phyloP scores from a whole-genome alignment of 2,113 vertebrate genomes.

The Baryphthengus martii region DNA sequence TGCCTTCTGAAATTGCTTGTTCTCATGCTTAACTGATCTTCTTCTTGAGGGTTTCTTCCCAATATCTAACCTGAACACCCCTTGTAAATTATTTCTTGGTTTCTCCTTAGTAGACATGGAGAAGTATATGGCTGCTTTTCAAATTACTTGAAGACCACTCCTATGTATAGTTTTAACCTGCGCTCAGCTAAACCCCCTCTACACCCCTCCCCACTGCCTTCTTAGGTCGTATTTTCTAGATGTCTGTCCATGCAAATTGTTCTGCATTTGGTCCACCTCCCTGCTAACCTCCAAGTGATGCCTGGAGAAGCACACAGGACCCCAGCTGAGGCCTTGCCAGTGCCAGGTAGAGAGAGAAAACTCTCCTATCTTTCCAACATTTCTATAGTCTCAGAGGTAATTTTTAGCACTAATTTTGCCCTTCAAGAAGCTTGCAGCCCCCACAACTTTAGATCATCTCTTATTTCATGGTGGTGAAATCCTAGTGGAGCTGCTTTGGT shows the following conservation, averaged over 20 bases:
- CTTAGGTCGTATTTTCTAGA: not conserved
- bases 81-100: not conserved
- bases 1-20: not conserved
- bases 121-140: not conserved
- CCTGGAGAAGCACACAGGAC: not conserved
- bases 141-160: not conserved
- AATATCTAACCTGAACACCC: not conserved
- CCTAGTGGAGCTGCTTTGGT: not conserved
- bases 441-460: not conserved
- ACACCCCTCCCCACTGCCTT: not conserved
- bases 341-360: not conserved
- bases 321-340: not conserved
- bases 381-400: not conserved
- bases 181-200: not conserved
- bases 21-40: not conserved
- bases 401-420: not conserved
- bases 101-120: not conserved
- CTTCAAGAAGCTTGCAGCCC: not conserved
- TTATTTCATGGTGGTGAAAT: not conserved
- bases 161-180: not conserved
- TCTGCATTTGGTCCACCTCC: not conserved
- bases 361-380: not conserved
- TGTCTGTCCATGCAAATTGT: not conserved
- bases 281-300: not conserved
- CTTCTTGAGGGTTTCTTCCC: not conserved